Evolutionary conservation across 1,140 invertebrate species (phyloP).

Genomic region (Galleria mellonella): DNA sequence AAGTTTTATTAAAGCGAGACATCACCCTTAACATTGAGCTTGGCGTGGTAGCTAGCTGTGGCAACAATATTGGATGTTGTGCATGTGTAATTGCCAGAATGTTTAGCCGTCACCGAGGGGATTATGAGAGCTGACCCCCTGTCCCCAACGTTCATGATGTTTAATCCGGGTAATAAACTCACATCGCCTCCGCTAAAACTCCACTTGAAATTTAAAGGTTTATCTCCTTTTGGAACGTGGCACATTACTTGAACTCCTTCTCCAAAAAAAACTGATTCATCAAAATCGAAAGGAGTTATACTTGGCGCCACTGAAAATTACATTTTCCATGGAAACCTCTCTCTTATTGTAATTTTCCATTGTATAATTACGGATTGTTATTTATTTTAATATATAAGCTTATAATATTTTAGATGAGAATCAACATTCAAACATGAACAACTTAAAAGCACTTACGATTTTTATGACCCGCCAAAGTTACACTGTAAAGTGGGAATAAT

Average conservation of each 20-base stretch:
- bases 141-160: conserved; percentile 77
- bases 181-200: conserved; percentile 75
- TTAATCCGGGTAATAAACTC: conserved; percentile 64
- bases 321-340: too few species aligned
- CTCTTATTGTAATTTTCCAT: too few species aligned
- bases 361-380: background rate
- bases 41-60: conserved; percentile 79
- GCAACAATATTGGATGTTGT: conserved; percentile 84
- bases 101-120: conserved; percentile 78
- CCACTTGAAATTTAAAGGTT: conserved; percentile 80
- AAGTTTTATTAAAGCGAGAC: conserved; percentile 15
- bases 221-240: conserved; percentile 82
- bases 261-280: conserved; percentile 74
- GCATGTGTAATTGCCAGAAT: conserved; percentile 88
- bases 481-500: conserved; percentile 18
- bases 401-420: too few species aligned
- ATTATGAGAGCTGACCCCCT: conserved; percentile 71
- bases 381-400: too few species aligned
- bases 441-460: background rate
- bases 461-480: conserved; percentile 68
- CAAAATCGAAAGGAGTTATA: conserved; percentile 66
- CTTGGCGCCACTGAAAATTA: conserved; percentile 63
- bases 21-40: conserved; percentile 75
- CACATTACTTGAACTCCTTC: conserved; percentile 82
- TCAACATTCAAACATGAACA: background rate